A percentile compares a stretch with the other conserved stretches of the same genome.
phyloP scores from a whole-genome alignment of 2,888 invertebrate species.

The Cryptus armator region DNA sequence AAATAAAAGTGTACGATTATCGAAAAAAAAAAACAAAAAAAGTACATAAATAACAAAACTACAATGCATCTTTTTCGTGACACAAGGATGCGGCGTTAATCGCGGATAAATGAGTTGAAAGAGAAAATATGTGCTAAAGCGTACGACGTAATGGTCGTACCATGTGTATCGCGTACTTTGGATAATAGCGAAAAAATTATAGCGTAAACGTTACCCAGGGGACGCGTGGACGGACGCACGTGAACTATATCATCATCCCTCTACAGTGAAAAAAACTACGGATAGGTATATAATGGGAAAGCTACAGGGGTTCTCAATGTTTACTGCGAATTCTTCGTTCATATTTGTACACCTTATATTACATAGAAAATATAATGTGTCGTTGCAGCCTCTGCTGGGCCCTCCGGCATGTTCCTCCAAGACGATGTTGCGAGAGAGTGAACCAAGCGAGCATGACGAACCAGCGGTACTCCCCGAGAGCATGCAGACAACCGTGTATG shows the following conservation, averaged over 20 bases:
- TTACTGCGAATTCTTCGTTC: background rate
- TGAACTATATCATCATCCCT: constrained; percentile 50
- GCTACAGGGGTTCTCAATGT: constrained; percentile 50
- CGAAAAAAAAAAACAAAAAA: background rate
- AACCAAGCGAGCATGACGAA: constrained; percentile 55
- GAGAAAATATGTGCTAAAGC: constrained; percentile 29
- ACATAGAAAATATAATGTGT: background rate
- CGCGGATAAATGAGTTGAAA: constrained; percentile 38
- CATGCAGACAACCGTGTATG: constrained; percentile 4
- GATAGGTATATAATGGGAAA: background rate
- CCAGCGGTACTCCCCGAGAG: constrained; percentile 33
- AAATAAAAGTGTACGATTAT: background rate
- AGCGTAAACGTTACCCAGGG: constrained; percentile 48
- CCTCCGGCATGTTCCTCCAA: background rate
- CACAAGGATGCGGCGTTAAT: constrained; percentile 17
- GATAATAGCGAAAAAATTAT: constrained; percentile 56
- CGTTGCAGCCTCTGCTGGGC: background rate
- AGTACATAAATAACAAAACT: background rate
- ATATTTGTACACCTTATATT: background rate
- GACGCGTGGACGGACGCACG: constrained; percentile 42
- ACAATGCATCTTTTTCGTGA: background rate
- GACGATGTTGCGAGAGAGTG: constrained; percentile 23
- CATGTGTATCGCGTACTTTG: constrained; percentile 14
- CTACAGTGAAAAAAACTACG: background rate
- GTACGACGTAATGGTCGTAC: constrained; percentile 5